These are phyloP conservation scores for Ophiodon elongatus DNA, from an alignment of 2,113 vertebrate genomes.

Conservation along the genomic window DNA sequence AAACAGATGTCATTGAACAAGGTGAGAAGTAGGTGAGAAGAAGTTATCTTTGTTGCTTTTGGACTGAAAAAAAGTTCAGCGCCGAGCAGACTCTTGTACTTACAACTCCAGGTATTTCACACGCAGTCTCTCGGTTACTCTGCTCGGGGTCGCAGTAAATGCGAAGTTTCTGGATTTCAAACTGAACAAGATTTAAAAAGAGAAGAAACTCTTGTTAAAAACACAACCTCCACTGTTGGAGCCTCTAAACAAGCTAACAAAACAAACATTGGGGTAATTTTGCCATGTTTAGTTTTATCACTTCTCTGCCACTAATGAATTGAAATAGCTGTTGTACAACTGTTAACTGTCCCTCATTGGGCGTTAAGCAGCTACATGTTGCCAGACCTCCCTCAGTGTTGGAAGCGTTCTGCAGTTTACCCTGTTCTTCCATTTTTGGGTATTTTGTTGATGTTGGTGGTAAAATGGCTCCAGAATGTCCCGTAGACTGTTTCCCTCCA, in stretches of 20 bases:
- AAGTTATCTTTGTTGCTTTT: conserved; percentile 40
- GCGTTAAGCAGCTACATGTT: conserved; percentile 26
- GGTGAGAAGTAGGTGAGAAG: conserved; percentile 50
- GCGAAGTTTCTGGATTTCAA: conserved; percentile 95
- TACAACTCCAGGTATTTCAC: conserved; percentile 96
- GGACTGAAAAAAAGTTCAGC: conserved; percentile 18
- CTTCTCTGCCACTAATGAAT: conserved; percentile 46
- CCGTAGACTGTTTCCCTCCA: conserved; percentile 19
- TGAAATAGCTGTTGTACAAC: conserved; percentile 43
- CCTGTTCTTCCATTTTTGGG: conserved; percentile 55
- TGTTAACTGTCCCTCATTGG: conserved; percentile 33
- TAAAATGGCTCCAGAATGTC: conserved; percentile 42
- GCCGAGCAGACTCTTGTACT: conserved; percentile 78
- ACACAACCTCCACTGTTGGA: not conserved
- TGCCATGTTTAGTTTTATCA: conserved; percentile 39
- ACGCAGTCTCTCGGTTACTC: conserved; percentile 93
- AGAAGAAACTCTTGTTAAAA: conserved; percentile 9
- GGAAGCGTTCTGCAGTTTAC: conserved; percentile 41
- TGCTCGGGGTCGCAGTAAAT: conserved; percentile 99
- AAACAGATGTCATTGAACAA: conserved; percentile 56
- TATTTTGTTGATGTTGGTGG: conserved; percentile 55
- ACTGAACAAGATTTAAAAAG: conserved; percentile 81
- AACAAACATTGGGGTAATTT: conserved; percentile 45
- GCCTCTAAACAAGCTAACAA: conserved; percentile 21
- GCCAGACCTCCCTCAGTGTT: conserved; percentile 59